Evolutionary conservation across 2,113 vertebrate species (phyloP).

Genomic region (Dicaeum eximium): DNA sequence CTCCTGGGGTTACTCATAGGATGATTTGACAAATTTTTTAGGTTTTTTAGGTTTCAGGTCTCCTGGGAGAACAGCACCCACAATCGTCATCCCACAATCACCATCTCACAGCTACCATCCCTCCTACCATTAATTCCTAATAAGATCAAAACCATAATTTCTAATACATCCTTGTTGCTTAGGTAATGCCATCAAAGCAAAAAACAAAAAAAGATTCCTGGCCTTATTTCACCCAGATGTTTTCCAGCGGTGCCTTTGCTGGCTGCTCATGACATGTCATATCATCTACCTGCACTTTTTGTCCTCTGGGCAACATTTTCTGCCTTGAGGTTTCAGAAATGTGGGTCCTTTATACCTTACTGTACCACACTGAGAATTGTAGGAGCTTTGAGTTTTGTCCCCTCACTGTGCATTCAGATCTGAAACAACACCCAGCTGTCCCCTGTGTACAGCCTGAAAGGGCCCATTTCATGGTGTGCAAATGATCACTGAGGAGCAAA

Average conservation of each 20-base stretch:
- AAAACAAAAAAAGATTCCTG: not conserved
- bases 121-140: not conserved
- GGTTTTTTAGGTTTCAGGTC: no score
- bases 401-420: not conserved
- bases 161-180: accelerated
- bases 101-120: not conserved
- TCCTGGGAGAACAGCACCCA: not conserved
- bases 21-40: not conserved
- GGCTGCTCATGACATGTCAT: accelerated
- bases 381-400: not conserved
- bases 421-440: not conserved
- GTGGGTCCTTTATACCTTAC: not conserved
- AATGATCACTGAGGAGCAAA: not conserved
- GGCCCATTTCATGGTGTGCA: not conserved
- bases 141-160: not conserved
- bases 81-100: not conserved
- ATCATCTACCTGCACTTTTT: not conserved
- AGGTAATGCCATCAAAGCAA: not conserved
- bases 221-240: not conserved
- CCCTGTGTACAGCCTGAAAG: not conserved
- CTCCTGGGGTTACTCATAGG: not conserved
- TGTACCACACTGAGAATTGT: not conserved
- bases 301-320: not conserved
- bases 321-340: not conserved
- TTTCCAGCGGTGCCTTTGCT: not conserved